A percentile compares a stretch with the other conserved stretches of the same genome.
Evolutionary conservation across 2,113 vertebrate species (phyloP).

Genomic region (Alaudala cheleensis): DNA sequence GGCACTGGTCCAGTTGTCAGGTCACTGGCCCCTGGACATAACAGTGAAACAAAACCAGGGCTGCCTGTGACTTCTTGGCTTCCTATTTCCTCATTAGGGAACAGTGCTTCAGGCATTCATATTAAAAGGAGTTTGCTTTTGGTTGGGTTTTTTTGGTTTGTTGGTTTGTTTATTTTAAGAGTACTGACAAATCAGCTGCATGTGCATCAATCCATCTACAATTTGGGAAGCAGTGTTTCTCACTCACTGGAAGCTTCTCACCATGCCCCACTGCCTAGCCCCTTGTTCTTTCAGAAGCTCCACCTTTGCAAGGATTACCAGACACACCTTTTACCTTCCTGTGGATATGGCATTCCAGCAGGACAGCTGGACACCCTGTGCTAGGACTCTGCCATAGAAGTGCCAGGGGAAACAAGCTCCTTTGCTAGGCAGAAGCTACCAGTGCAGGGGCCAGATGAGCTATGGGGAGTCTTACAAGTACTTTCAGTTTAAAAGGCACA

Average conservation of each 20-base stretch:
- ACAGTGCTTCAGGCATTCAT: neutral
- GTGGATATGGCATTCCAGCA: neutral
- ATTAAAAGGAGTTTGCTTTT: neutral
- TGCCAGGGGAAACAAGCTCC: neutral
- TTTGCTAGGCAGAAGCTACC: neutral
- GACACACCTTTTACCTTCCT: neutral
- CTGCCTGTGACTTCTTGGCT: neutral
- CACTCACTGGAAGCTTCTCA: neutral
- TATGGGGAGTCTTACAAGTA: accelerated
- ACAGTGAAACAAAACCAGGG: neutral
- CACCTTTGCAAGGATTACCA: neutral
- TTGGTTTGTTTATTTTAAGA: neutral
- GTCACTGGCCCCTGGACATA: neutral
- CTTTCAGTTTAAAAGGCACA: neutral
- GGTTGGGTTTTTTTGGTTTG: neutral
- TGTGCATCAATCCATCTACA: neutral
- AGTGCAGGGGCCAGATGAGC: neutral
- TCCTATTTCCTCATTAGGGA: neutral
- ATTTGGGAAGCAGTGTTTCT: neutral
- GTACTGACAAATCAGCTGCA: neutral
- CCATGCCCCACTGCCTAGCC: neutral
- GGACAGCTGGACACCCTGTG: neutral
- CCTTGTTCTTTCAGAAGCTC: neutral
- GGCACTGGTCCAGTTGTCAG: neutral
- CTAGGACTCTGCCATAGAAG: neutral